phyloP scores from a whole-genome alignment of 1,140 invertebrate genomes.

The Oppia nitens region DNA sequence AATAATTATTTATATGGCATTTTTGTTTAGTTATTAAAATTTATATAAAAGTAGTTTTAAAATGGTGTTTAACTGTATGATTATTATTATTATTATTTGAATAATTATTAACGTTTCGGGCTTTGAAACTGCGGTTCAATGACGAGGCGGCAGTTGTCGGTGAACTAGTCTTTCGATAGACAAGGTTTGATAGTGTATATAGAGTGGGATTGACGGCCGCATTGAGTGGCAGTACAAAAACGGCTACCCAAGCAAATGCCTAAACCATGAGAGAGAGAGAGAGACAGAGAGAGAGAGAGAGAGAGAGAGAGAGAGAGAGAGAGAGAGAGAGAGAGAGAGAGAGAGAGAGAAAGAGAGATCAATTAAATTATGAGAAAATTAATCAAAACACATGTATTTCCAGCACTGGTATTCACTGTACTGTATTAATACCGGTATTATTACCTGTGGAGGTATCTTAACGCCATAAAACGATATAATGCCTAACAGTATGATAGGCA shows the following conservation, averaged over 20 bases:
- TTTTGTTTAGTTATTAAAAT: no score
- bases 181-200: conserved; percentile 33
- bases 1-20: no score
- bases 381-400: neutral
- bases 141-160: neutral
- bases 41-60: no score
- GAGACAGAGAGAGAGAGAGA: no score
- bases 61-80: no score
- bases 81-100: no score
- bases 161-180: neutral
- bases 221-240: conserved; percentile 39
- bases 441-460: conserved; percentile 12
- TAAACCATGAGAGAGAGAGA: no score
- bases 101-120: no score
- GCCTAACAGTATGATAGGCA: conserved; percentile 41
- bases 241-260: conserved; percentile 39
- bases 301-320: no score
- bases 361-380: no score
- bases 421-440: conserved; percentile 20
- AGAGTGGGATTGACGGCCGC: conserved; percentile 39
- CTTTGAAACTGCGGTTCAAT: neutral
- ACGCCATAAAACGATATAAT: conserved; percentile 13
- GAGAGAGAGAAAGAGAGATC: no score
- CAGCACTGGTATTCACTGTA: neutral
- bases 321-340: no score